Evolutionary conservation across 2,888 invertebrate genomes (phyloP).

Genomic region (Melieria picta): DNA sequence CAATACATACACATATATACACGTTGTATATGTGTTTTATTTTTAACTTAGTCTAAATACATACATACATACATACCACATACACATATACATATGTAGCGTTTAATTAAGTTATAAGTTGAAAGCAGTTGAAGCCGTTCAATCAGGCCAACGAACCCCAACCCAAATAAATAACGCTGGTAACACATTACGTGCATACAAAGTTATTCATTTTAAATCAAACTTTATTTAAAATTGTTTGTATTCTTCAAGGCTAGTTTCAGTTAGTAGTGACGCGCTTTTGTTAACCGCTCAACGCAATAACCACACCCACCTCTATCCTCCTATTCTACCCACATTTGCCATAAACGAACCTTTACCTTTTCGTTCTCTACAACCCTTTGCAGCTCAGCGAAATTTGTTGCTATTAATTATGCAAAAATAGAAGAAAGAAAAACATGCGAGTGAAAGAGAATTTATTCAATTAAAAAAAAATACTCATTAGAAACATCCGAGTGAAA

Average conservation of each 20-base stretch:
- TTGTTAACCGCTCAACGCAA: neutral
- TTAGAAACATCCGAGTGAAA: neutral
- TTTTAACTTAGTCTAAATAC: constrained; percentile 23
- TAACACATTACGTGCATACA: no score
- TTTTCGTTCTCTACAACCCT: no score
- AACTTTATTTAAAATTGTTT: no score
- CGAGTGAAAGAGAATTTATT: neutral
- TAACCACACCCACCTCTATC: neutral
- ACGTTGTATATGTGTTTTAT: neutral
- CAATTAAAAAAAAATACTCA: neutral
- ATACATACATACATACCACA: constrained; percentile 26
- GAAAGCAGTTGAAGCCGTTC: no score
- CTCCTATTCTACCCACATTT: neutral
- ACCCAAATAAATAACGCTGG: no score
- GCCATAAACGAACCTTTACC: neutral
- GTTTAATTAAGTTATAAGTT: no score
- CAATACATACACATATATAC: constrained; percentile 7
- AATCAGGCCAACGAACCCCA: no score
- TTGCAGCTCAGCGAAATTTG: no score
- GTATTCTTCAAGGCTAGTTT: no score
- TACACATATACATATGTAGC: constrained; percentile 19
- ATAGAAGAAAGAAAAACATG: neutral
- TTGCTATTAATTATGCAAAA: no score
- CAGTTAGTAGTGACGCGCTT: neutral
- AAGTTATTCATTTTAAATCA: no score